phyloP scores from a whole-genome alignment of 2,888 invertebrate species.

The Endotricha flammealis region DNA sequence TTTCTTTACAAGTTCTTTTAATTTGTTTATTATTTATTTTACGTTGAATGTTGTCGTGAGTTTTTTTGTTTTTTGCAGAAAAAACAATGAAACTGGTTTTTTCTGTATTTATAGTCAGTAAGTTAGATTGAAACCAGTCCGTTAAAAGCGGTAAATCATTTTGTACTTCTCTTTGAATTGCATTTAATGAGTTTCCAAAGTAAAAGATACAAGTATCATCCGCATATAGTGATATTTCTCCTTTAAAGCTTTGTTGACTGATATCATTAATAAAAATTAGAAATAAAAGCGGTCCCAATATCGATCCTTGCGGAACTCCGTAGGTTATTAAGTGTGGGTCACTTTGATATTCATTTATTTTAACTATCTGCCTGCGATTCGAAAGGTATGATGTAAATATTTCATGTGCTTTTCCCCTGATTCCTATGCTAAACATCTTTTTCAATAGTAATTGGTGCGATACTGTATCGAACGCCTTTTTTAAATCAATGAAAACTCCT shows the following conservation, averaged over 20 bases:
- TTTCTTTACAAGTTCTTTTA: conserved; percentile 13
- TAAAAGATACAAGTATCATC: conserved; percentile 16
- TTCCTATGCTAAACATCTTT: no score
- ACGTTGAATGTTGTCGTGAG: background rate
- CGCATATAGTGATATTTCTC: conserved; percentile 1
- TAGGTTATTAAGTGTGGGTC: no score
- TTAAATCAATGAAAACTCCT: no score
- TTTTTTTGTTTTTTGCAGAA: conserved; percentile 14
- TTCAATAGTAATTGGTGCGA: no score
- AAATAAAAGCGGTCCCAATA: no score
- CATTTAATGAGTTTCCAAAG: conserved; percentile 12
- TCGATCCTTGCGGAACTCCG: no score
- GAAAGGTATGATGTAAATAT: no score
- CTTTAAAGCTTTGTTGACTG: background rate
- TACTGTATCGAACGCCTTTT: no score
- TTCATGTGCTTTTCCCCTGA: no score
- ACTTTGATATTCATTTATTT: no score
- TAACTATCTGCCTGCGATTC: no score
- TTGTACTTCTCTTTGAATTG: conserved; percentile 12
- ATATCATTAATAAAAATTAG: conserved; percentile 1
- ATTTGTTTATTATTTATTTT: conserved; percentile 9
- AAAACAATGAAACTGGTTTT: conserved; percentile 18
- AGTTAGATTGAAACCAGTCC: conserved; percentile 17
- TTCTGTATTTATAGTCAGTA: conserved; percentile 15
- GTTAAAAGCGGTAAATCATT: conserved; percentile 15